Evolutionary conservation across 2,113 vertebrate genomes (phyloP).

Genomic region (Plestiodon gilberti): DNA sequence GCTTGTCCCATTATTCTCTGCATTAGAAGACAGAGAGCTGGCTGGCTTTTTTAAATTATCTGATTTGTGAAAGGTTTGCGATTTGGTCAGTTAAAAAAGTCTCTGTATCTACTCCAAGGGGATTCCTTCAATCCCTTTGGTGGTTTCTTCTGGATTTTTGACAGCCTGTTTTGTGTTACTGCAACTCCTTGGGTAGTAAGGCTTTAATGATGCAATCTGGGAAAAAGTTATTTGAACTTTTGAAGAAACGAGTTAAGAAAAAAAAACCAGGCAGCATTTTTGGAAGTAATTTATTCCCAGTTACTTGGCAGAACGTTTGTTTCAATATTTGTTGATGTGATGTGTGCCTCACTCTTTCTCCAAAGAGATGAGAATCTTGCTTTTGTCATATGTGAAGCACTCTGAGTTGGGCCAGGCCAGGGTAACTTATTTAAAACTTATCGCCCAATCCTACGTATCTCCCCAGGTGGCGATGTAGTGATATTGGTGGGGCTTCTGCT

Average conservation of each 20-base stretch:
- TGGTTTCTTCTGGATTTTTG: neutral
- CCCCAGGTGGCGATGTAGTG: too few species aligned
- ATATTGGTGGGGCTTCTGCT: too few species aligned
- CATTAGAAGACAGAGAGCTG: neutral
- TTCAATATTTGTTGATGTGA: too few species aligned
- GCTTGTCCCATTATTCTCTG: neutral
- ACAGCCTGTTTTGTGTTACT: neutral
- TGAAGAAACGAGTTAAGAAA: neutral
- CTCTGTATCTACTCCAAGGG: neutral
- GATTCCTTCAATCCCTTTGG: neutral
- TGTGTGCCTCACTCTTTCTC: too few species aligned
- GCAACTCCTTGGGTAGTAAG: neutral
- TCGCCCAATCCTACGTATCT: too few species aligned
- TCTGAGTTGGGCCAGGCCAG: too few species aligned
- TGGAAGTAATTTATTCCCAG: neutral
- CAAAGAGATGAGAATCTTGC: too few species aligned
- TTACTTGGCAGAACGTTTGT: neutral
- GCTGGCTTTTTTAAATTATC: neutral
- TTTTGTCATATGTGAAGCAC: too few species aligned
- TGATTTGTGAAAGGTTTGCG: neutral
- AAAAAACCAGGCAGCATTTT: neutral
- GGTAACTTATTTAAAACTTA: too few species aligned
- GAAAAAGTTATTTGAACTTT: neutral
- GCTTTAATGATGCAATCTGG: neutral
- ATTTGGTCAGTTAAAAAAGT: neutral